Conservation (phyloP, 2,113 vertebrate genomes). For the Salvator merianae region DNA sequence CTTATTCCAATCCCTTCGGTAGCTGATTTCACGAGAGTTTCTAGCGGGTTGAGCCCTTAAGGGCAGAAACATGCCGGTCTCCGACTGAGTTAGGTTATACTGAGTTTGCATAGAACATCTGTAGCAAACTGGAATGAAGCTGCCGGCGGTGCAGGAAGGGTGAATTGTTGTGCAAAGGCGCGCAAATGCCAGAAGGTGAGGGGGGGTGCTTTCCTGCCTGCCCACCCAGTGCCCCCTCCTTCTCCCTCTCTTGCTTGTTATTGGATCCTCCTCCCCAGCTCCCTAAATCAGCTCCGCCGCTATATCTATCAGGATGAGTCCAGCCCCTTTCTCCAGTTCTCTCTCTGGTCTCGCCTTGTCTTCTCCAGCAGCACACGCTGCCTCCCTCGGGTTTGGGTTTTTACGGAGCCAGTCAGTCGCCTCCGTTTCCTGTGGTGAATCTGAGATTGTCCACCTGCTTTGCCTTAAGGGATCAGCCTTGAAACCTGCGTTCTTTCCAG, state of each 20-base stretch:
- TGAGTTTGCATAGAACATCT: not conserved
- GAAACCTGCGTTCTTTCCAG: not conserved
- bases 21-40: not conserved
- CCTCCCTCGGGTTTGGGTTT: not conserved
- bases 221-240: not conserved
- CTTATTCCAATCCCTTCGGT: not conserved
- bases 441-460: conserved; percentile 28
- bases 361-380: not conserved
- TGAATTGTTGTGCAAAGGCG: not conserved
- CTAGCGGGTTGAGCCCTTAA: too few species aligned
- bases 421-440: not conserved
- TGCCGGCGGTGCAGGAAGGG: not conserved
- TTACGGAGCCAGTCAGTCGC: not conserved
- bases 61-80: too few species aligned
- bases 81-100: not conserved
- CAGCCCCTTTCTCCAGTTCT: conserved; percentile 25
- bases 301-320: conserved; percentile 38
- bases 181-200: not conserved
- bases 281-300: conserved; percentile 36
- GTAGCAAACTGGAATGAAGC: not conserved
- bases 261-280: conserved; percentile 50
- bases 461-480: conserved; percentile 27
- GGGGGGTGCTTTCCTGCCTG: not conserved
- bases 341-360: not conserved
- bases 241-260: not conserved